Base-by-base conservation (phyloP, 2,797 vertebrate genomes). In the Chaunax sp. region DNA sequence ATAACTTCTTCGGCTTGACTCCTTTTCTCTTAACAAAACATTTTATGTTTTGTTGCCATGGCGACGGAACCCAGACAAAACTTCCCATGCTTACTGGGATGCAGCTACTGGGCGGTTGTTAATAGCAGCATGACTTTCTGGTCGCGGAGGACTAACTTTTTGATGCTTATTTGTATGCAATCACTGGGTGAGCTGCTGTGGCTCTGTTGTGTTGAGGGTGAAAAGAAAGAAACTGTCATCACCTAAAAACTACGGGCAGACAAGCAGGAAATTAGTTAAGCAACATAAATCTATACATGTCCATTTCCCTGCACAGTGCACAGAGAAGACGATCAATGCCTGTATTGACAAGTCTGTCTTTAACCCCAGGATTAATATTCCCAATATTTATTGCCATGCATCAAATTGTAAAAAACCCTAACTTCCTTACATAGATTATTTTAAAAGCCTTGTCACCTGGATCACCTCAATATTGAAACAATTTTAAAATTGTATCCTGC, bases 31-130 rank as follows among this genome's bases (percentile, higher is more conserved):
- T 83, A 49, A 64, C 53, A 55, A 80, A 80, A 76, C 64, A 72
- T 83, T 74, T 71, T 8, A 77, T 81, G 67, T 82, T 85, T 82
- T 65, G 88, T 88, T 88, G 57, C 84, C 68, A 85, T 88, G 83
- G 88, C 64, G 67, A 89, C 38, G 2, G 49, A 72, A 75, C 46
- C 56, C 46, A 63, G 78, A 81, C 79, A 80, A 83, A 78, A 87
- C 63, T 73, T 81, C 55, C 73, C 22, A 4, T 68, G 60, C 26
- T 57, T 43, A 40, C 69, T 41, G 72, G 80, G 73, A 78, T 55
- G 59, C 53, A 76, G 72, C 68, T 35, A 44, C 69, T 68, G 57
- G 47, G 60, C 77, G 59, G 46, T 69, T 77, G 57, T 74, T 67
- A 33, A 50, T 52, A 64, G 35, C 45, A 56, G 49, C 44, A 26